phyloP scores from a whole-genome alignment of 2,797 vertebrate genomes.

The Limnodromus scolopaceus region DNA sequence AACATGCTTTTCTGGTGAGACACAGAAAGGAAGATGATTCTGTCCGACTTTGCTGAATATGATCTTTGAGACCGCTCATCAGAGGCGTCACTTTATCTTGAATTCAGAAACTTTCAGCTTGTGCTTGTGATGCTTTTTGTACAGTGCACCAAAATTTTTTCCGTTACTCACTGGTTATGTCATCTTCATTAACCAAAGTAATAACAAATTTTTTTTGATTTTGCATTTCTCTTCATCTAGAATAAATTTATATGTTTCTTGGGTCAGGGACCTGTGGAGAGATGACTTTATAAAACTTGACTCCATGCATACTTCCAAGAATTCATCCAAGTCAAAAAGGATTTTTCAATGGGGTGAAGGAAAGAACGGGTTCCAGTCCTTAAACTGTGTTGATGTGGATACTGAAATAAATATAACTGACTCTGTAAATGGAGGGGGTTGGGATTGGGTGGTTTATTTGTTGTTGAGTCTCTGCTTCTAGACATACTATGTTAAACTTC shows the following conservation, averaged over 20 bases:
- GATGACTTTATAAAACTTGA: neutral
- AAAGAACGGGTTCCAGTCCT: neutral
- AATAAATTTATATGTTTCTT: neutral
- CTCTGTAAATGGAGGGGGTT: neutral
- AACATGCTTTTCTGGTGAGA: neutral
- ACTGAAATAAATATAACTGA: neutral
- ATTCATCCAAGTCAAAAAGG: neutral
- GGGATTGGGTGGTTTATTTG: neutral
- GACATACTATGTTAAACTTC: neutral
- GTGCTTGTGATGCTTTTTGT: neutral
- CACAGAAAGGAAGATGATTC: neutral
- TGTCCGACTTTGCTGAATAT: neutral
- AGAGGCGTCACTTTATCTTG: fast-evolving
- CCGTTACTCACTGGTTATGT: neutral
- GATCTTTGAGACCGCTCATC: neutral
- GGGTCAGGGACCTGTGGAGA: neutral
- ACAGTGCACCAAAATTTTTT: neutral
- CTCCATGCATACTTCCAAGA: neutral
- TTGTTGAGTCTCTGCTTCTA: neutral
- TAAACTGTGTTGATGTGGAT: neutral
- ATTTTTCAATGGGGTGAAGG: neutral
- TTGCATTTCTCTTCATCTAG: neutral
- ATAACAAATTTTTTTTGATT: neutral
- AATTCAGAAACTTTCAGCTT: neutral
- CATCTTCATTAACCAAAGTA: neutral